Evolutionary conservation across 2,113 vertebrate species (phyloP), one percentile per base, ranked within the genome.

Genomic region (Protobothrops mucrosquamatus): DNA sequence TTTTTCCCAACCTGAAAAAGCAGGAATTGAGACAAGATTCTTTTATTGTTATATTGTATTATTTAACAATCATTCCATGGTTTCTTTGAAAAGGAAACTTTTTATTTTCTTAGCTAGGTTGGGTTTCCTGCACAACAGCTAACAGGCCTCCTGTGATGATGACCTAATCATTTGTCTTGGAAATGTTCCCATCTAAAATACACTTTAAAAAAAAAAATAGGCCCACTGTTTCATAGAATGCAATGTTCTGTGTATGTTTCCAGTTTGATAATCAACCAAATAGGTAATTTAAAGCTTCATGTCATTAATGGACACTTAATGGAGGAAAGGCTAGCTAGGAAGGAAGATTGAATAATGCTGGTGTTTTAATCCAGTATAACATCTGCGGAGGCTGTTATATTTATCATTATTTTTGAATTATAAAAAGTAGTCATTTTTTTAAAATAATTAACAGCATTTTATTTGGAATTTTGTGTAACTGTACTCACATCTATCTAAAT

Each of bases 41-140:
- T 89, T 93, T 95, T 92, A 85, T 91, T 96, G 96, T 94, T 96
- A 57, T 90, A 55, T 52, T 15, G 34, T 64, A 89, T 85, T 51
- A 5, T 86, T 91, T 93, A 52, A 64, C 7, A 92, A 5, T 46
- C 69, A 86, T 91, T 89, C 2, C 24, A 39, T 7, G n/a, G 11
- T 23, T 15, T 48, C 39, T 43, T 57, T 34, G 88, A 91, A 95
- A 93, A 0, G 94, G 95, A 97, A 96, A 92, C 55, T 39, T 95
- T 61, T 91, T 57, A 1, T 18, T 39, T 57, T 93, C 93, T 57
- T n/a, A 39, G 46, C 59, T 95, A 94, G 95, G 89, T 26, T 96
- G 89, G 91, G 89, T 91, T 97, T 98, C 96, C 97, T 97, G 94
- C 96, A 89, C 91, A 96, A 88, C 64, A 95, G 34, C 94, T 93